Evolutionary conservation across 2,888 invertebrate species (phyloP).

Genomic region (Nasonia oneida): DNA sequence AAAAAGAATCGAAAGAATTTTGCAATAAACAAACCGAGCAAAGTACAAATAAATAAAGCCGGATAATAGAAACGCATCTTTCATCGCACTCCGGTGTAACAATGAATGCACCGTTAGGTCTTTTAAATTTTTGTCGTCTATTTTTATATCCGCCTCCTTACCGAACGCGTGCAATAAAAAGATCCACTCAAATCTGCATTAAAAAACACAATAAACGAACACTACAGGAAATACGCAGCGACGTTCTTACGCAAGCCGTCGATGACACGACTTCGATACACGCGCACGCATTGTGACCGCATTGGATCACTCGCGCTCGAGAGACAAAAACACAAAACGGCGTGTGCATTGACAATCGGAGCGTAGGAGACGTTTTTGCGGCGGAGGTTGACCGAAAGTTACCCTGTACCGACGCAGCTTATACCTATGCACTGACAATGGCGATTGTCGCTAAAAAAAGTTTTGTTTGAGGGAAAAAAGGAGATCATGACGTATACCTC

Average conservation of each 20-base stretch:
- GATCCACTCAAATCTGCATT: neutral
- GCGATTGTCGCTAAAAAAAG: neutral
- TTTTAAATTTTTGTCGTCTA: neutral
- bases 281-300: neutral
- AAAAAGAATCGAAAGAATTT: neutral
- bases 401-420: neutral
- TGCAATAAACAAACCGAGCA: neutral
- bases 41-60: neutral
- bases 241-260: neutral
- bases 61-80: neutral
- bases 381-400: neutral
- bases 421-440: neutral
- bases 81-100: neutral
- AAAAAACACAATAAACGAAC: neutral
- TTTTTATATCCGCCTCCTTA: neutral
- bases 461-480: neutral
- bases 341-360: neutral
- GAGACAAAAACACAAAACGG: neutral
- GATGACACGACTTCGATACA: constrained; percentile 4
- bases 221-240: neutral
- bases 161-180: neutral
- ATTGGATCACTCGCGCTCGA: neutral
- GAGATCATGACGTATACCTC: neutral
- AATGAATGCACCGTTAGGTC: neutral
- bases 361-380: neutral